Base-by-base conservation (phyloP, 2,797 vertebrate species). In the Oreochromis mossambicus region DNA sequence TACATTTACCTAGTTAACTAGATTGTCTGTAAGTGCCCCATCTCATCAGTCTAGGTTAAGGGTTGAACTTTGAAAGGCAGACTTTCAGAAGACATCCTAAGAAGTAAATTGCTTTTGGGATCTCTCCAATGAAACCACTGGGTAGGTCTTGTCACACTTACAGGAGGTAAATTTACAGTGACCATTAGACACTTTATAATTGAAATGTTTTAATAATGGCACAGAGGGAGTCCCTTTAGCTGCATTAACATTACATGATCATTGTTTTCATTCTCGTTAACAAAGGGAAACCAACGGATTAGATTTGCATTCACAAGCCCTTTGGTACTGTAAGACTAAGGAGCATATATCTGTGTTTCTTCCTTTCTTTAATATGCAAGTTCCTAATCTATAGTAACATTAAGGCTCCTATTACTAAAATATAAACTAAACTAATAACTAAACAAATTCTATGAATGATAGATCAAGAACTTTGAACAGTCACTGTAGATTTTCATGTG, bases 171-270 rank as follows among this genome's bases (percentile, higher is more conserved):
- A 91, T 90, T 92, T 95, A 80, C 86, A 92, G 89, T 95, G 94
- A 95, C 94, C 94, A 96, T 96, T 95, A 95, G 92, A 92, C 85
- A 77, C 91, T 96, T 92, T 95, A 95, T 95, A 93, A 96, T 96
- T 94, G 70, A 96, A 91, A 92, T 92, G 81, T 91, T 95, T 94
- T 92, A 94, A 95, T 95, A 94, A 94, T 77, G 89, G 87, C 93
- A 89, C 87, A 86, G 83, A 92, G 92, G 94, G 92, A 95, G 91
- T 91, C 90, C 92, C 91, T 96, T 95, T 90, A 89, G 86, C 82
- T 68, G 38, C 91, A 95, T 95, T 95, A 96, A 94, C 89, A 94
- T 94, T 95, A 94, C 88, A 95, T 94, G 92, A 94, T 89, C 88
- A 78, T 78, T 91, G 91, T 92, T 94, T 92, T 91, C 77, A 75